Base-by-base conservation (phyloP, 1,140 invertebrate species). In the Musca vetustissima region DNA sequence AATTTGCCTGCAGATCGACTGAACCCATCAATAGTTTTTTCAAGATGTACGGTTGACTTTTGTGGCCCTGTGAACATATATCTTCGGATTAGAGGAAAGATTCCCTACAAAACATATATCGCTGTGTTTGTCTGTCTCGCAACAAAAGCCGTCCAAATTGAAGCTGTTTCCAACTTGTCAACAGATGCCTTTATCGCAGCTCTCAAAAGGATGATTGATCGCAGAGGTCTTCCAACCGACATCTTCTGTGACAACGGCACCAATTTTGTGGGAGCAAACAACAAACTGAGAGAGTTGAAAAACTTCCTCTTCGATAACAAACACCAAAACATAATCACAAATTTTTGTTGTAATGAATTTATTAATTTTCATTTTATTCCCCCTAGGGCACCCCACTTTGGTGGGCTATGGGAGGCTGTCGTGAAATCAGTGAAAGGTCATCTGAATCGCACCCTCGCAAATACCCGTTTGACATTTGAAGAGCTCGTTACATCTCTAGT, bases 331-430 rank as follows among this genome's bases (percentile, higher is more conserved):
- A 32, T 4, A 32, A 32, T 32, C 3, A 9, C 9, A 4, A 32
- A 32, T n/a, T n/a, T n/a, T n/a, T n/a, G n/a, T n/a, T n/a, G n/a
- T n/a, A n/a, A n/a, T n/a, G n/a, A n/a, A n/a, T 32, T 32, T 9
- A 9, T 64, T 1, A 21, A 64, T 4, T 64, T 64, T 15, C 21
- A 8, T 17, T 64, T 64, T 15, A 64, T 64, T 19, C 28, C 59
- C 13, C 59, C 59, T 1, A 11, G 59, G 17, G 59, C 59, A 17
- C 11, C 59, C 24, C 59, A 64, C 25, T 59, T 59, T 22, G 55
- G 55, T 6, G 55, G 55, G 9, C n/a, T n/a, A n/a, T n/a, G n/a
- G n/a, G n/a, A n/a, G n/a, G n/a, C n/a, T n/a, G n/a, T n/a, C n/a
- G n/a, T 24, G 19, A 22, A 55, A 22, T 21, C n/a, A n/a, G 49